A percentile compares a stretch with the other conserved stretches of the same genome.
These are phyloP conservation scores for Nebria brevicollis DNA, from an alignment of 2,888 invertebrate species.

Conservation along the genomic window DNA sequence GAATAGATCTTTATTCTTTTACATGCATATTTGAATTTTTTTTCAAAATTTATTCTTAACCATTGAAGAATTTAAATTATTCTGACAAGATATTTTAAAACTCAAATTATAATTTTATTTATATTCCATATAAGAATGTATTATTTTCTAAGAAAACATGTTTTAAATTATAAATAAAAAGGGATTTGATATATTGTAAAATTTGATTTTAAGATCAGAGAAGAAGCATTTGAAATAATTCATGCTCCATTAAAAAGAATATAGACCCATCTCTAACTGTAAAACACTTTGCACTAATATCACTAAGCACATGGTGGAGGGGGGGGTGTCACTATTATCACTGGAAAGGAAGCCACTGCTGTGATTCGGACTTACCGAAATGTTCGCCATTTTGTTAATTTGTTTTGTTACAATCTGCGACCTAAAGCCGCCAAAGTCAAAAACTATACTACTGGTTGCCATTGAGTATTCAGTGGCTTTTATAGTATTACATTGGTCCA, in stretches of 20 bases:
- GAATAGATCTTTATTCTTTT: background rate
- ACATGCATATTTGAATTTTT: background rate
- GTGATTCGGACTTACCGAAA: slow-evolving; percentile 50
- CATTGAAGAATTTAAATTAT: too few relatives aligned
- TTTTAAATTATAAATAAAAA: too few relatives aligned
- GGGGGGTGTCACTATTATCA: background rate
- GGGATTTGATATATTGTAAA: too few relatives aligned
- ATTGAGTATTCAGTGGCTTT: slow-evolving; percentile 51
- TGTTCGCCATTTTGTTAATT: slow-evolving; percentile 49
- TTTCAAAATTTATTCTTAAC: too few relatives aligned
- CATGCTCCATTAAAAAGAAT: slow-evolving; percentile 4
- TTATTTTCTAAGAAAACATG: too few relatives aligned
- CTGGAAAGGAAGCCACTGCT: background rate
- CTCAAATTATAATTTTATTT: too few relatives aligned
- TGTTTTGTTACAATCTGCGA: slow-evolving; percentile 47
- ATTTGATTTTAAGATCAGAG: background rate
- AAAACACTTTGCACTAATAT: slow-evolving; percentile 6
- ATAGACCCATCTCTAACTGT: background rate
- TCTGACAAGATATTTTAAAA: too few relatives aligned
- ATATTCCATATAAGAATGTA: too few relatives aligned
- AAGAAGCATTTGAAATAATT: background rate
- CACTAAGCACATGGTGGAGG: background rate
- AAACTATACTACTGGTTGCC: slow-evolving; percentile 52
- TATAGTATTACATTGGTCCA: slow-evolving; percentile 55
- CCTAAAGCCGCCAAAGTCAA: slow-evolving; percentile 50